Base-by-base conservation (phyloP, 2,888 invertebrate species). In the Antheraea yamamai region DNA sequence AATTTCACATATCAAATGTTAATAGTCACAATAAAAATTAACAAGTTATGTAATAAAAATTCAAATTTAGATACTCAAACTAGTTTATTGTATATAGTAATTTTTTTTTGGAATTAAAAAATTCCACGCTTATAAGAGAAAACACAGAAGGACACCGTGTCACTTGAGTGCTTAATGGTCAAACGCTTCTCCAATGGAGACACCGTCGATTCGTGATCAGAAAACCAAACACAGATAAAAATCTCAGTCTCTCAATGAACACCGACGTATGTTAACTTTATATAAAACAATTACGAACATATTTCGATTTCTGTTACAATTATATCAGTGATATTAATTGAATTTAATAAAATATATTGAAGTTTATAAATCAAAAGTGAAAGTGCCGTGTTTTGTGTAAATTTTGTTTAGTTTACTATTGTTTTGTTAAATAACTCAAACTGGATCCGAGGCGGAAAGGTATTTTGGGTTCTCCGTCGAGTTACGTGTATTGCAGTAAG, bases 361-460 rank as follows among this genome's bases (percentile, higher is more conserved):
- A 52, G 74, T 76, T 77, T 73, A 75, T 55, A 78, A 76, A 73
- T 79, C 76, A 26, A 74, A 78, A 79, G 84, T 84, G 81, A 80
- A 82, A 81, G 80, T 82, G 79, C 68, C 14, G 71, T 52, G 68
- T 47, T 73, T 23, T n/a, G 55, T 76, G 74, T 76, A 75, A 81
- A 78, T 72, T 66, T 77, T 77, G 66, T 76, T 77, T 39, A 74
- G 75, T 66, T 80, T 77, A 78, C 76, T 75, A 76, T 74, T 75
- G 73, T 74, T 81, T 76, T 81, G 73, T 68, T 64, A 73, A 75
- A 75, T 78, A 78, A 52, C 72, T 75, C 84, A 91, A 88, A 76
- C 88, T 92, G 92, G 91, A 92, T 91, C 89, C 91, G 0, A 82
- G 91, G 78, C 81, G 91, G 3, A 85, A 82, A 85, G 88, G 88